Percentiles rank a stretch among this genome's conserved stretches.
These are phyloP conservation scores for Spialia ferax DNA, from an alignment of 2,888 invertebrate species.

Conservation along the genomic window DNA sequence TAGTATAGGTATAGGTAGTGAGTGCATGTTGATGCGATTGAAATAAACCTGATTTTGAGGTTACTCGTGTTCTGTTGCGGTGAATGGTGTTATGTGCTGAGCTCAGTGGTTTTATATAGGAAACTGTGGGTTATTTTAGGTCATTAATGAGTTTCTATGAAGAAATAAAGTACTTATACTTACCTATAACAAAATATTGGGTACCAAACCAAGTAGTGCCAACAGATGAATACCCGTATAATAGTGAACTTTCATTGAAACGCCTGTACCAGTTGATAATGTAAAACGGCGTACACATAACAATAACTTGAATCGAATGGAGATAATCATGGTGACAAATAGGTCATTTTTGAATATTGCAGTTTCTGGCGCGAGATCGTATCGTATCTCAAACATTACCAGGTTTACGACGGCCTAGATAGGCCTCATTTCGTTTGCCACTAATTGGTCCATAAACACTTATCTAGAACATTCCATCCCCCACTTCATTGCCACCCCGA, in stretches of 20 bases:
- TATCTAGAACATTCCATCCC: conserved; percentile 69
- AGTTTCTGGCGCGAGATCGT: conserved; percentile 54
- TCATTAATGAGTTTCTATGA: too few relatives aligned
- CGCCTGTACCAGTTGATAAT: background rate
- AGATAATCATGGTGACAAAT: background rate
- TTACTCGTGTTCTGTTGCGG: background rate
- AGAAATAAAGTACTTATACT: too few relatives aligned
- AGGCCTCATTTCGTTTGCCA: conserved; percentile 69
- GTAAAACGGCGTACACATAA: background rate
- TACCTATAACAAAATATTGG: too few relatives aligned
- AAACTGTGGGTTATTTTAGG: background rate
- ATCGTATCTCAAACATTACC: conserved; percentile 65
- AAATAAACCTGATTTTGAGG: background rate
- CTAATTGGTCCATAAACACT: conserved; percentile 78
- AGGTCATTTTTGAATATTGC: conserved; percentile 10
- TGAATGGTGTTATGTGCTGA: background rate
- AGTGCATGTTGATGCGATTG: background rate
- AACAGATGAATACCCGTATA: too few relatives aligned
- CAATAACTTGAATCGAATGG: conserved; percentile 3
- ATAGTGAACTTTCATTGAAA: background rate
- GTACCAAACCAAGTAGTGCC: too few relatives aligned
- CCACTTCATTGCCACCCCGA: conserved; percentile 60
- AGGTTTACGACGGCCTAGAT: conserved; percentile 64
- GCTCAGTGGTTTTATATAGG: background rate
- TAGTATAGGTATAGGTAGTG: too few relatives aligned